phyloP scores from a whole-genome alignment of 2,113 vertebrate species.

The Aythya baeri region DNA sequence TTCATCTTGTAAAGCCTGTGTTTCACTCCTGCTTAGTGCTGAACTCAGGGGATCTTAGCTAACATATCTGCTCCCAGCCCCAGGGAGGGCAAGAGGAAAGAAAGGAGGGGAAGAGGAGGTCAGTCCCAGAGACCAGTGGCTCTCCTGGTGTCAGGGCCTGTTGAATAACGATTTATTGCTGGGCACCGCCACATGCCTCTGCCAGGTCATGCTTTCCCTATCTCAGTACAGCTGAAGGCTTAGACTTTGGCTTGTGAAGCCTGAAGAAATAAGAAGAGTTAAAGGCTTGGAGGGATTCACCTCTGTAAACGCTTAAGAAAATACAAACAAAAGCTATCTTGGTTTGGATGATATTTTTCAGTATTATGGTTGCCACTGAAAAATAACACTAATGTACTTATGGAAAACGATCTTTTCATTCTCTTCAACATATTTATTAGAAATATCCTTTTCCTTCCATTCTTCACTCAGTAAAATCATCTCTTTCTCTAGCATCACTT shows the following conservation, averaged over 20 bases:
- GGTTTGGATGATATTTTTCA: not conserved
- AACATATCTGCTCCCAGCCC: not conserved
- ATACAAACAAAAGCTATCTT: not conserved
- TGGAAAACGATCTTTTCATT: not conserved
- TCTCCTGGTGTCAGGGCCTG: not conserved
- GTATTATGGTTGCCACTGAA: not conserved
- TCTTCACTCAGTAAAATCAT: not conserved
- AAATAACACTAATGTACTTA: not conserved
- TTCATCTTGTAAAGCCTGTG: not conserved
- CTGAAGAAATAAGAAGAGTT: not conserved
- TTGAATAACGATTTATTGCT: not conserved
- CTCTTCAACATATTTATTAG: not conserved
- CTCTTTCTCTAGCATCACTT: not conserved
- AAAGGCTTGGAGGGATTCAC: not conserved
- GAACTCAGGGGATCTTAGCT: not conserved
- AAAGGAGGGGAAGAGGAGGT: not conserved
- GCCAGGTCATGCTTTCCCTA: not conserved
- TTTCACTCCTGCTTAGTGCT: not conserved
- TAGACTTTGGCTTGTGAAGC: not conserved
- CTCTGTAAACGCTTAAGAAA: not conserved
- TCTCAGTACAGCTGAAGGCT: not conserved
- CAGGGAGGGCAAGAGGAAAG: not conserved
- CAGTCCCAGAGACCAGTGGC: not conserved
- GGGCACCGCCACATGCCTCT: not conserved
- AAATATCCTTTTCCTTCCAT: not conserved